These are phyloP conservation scores for Lepidochitona cinerea DNA, from an alignment of 2,888 invertebrate species.

Conservation along the genomic window DNA sequence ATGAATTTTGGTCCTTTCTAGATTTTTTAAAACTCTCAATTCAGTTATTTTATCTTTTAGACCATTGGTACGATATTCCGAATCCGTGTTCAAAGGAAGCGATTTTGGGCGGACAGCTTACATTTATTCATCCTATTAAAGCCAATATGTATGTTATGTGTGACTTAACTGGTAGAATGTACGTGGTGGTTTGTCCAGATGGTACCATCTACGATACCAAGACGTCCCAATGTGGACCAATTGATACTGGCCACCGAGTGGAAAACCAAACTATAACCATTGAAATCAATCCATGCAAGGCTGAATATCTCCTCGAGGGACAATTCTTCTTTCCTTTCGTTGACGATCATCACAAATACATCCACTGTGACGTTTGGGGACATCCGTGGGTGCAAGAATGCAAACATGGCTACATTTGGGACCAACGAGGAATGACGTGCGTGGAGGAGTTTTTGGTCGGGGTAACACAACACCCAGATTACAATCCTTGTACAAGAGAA, in stretches of 20 bases:
- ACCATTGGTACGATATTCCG: conserved; percentile 21
- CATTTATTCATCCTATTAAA: conserved; percentile 43
- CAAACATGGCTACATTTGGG: not conserved
- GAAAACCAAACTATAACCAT: not conserved
- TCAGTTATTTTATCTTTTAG: not conserved
- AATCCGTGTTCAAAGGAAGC: conserved; percentile 46
- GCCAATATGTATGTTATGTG: conserved; percentile 48
- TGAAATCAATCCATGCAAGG: not conserved
- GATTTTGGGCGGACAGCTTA: conserved; percentile 29
- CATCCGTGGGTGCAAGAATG: not conserved
- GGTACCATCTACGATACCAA: conserved; percentile 39
- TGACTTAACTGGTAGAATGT: conserved; percentile 40
- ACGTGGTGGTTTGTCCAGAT: conserved; percentile 47
- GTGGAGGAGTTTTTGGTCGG: conserved; percentile 10
- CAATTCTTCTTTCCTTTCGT: not conserved
- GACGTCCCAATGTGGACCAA: conserved; percentile 29
- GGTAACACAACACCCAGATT: not conserved
- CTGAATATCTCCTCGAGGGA: not conserved
- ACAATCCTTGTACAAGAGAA: conserved; percentile 48
- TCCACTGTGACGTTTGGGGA: not conserved
- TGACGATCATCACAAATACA: not conserved
- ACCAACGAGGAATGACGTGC: not conserved
- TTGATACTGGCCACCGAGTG: not conserved
- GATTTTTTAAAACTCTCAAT: too few species aligned
- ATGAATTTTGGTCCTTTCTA: too few species aligned